phyloP scores from a whole-genome alignment of 1,140 invertebrate species.

The Hormaphis cornu region DNA sequence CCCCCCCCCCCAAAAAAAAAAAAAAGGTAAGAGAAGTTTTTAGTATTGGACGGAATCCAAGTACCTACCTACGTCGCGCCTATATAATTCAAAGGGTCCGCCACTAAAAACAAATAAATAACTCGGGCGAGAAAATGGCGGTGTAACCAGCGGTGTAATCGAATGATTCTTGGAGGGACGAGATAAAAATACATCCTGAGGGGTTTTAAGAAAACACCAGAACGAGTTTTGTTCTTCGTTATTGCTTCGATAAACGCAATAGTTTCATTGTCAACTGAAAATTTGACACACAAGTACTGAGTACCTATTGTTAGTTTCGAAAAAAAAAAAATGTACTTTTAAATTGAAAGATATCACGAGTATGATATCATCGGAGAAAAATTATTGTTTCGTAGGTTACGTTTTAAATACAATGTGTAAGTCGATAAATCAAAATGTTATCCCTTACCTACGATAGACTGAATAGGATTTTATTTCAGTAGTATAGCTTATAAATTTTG shows the following conservation, averaged over 20 bases:
- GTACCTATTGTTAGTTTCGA: too few relatives aligned
- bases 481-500: too few relatives aligned
- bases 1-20: too few relatives aligned
- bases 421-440: too few relatives aligned
- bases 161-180: background rate
- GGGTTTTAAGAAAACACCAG: background rate
- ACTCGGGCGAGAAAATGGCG: background rate
- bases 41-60: background rate
- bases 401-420: too few relatives aligned
- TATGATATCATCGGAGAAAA: too few relatives aligned
- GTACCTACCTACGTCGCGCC: background rate
- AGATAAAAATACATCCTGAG: background rate
- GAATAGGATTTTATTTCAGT: too few relatives aligned
- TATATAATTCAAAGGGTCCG: background rate
- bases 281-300: too few relatives aligned
- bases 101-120: conserved; percentile 22
- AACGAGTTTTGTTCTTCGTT: background rate
- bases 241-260: background rate
- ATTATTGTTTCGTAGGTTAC: too few relatives aligned
- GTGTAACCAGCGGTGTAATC: background rate
- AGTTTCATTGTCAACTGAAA: background rate
- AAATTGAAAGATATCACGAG: too few relatives aligned
- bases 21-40: background rate
- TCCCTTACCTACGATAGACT: too few relatives aligned
- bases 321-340: too few relatives aligned